Evolutionary conservation across 2,888 invertebrate genomes (phyloP).

Genomic region (Drosophila infuscata): DNA sequence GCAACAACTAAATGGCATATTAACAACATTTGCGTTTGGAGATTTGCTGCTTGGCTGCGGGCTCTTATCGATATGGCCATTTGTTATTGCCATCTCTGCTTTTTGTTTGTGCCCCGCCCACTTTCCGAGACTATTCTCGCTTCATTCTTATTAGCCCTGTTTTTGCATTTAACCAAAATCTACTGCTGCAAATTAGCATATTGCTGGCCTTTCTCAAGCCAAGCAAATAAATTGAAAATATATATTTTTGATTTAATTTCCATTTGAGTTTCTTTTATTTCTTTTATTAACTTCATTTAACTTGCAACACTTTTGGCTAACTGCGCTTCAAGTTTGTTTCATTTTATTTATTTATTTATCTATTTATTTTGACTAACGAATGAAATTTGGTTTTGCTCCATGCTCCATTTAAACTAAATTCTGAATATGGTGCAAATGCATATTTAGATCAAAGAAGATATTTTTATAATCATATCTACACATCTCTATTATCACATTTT

Average conservation of each 20-base stretch:
- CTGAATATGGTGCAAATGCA: too few species aligned
- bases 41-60: constrained; percentile 20
- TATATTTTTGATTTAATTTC: neutral
- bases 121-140: neutral
- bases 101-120: neutral
- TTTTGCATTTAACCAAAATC: neutral
- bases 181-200: constrained; percentile 16
- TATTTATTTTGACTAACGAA: too few species aligned
- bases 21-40: constrained; percentile 44
- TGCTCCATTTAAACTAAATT: too few species aligned
- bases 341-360: too few species aligned
- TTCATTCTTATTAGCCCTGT: neutral
- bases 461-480: neutral
- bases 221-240: neutral
- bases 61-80: constrained; percentile 48
- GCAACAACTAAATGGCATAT: constrained; percentile 48
- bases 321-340: too few species aligned
- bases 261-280: neutral
- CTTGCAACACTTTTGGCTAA: neutral
- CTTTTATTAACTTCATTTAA: neutral
- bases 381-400: too few species aligned
- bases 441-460: too few species aligned
- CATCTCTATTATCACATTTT: neutral
- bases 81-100: constrained; percentile 21
- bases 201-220: neutral